phyloP scores from a whole-genome alignment of 1,140 invertebrate species.

The Homarus americanus region DNA sequence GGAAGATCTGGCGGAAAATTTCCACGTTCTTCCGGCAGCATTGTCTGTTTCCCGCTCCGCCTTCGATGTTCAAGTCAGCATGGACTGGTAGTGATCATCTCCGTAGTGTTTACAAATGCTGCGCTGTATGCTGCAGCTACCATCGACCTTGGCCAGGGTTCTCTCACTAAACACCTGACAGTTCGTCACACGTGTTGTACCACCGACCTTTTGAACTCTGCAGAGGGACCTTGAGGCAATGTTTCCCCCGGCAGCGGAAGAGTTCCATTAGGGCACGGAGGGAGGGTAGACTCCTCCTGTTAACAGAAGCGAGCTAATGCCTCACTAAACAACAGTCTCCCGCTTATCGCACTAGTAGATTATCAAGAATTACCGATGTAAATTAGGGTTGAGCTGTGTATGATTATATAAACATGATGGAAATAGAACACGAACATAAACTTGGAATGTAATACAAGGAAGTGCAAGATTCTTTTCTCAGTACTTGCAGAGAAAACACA shows the following conservation, averaged over 20 bases:
- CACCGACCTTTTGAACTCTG: background rate
- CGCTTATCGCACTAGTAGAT: no score
- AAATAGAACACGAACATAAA: no score
- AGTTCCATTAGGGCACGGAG: background rate
- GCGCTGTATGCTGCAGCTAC: background rate
- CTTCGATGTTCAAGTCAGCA: background rate
- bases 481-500: no score
- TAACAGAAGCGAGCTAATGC: background rate
- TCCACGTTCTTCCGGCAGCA: conserved; percentile 2
- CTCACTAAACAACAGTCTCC: no score
- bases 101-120: background rate
- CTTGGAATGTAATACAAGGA: no score
- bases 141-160: background rate
- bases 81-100: background rate
- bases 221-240: background rate
- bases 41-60: background rate
- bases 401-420: no score
- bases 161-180: background rate
- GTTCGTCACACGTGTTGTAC: background rate
- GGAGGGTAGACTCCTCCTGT: background rate
- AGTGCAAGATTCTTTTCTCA: no score
- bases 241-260: conserved; percentile 15
- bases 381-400: no score
- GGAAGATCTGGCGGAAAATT: conserved; percentile 29
- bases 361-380: no score